Evolutionary conservation across 2,113 vertebrate genomes (phyloP).

Genomic region (Sprattus sprattus): DNA sequence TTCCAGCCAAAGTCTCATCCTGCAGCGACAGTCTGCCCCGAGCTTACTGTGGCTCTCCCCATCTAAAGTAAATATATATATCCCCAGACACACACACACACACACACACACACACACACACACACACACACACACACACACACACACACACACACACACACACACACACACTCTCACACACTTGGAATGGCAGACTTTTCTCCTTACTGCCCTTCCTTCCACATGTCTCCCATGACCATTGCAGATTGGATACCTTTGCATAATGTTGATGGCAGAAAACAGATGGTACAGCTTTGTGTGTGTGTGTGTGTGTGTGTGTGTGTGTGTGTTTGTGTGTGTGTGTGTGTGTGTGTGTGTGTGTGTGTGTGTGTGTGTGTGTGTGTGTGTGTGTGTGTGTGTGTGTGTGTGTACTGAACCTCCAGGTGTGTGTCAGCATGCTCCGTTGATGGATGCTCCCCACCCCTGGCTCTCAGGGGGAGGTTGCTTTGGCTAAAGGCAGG

Average conservation of each 20-base stretch:
- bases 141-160: neutral
- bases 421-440: neutral
- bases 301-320: slow-evolving; percentile 7
- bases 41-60: neutral
- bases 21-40: neutral
- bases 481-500: slow-evolving; percentile 24
- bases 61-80: neutral
- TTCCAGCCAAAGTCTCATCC: neutral
- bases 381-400: slow-evolving; percentile 12
- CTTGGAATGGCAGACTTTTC: neutral
- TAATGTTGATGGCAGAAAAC: slow-evolving; percentile 6
- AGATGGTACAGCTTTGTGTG: neutral
- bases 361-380: slow-evolving; percentile 18
- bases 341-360: neutral
- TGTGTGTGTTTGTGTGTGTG: slow-evolving; percentile 20
- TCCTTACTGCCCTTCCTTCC: neutral
- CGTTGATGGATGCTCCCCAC: neutral
- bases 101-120: neutral
- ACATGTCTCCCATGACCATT: neutral
- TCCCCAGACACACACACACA: slow-evolving; percentile 19
- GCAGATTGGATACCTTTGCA: neutral
- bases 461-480: neutral
- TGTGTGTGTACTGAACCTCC: neutral
- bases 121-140: slow-evolving; percentile 18
- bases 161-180: neutral